phyloP scores from a whole-genome alignment of 2,797 vertebrate species.

The Siniperca obscura region DNA sequence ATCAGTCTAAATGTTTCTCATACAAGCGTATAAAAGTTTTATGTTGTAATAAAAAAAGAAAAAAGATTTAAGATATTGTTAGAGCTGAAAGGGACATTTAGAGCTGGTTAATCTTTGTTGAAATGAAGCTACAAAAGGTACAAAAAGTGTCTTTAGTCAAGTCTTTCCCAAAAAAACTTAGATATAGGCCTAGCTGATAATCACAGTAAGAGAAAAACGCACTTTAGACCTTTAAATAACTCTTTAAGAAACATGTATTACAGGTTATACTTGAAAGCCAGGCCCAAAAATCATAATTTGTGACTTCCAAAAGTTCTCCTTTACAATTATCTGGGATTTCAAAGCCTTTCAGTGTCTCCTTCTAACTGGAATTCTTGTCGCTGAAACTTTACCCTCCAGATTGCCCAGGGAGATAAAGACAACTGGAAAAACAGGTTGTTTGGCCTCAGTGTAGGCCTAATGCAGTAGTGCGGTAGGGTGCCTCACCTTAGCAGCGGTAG shows the following conservation, averaged over 20 bases:
- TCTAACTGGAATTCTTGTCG: slow-evolving; percentile 62
- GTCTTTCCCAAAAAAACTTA: slow-evolving; percentile 6
- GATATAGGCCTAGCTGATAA: background rate
- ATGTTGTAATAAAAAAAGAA: slow-evolving; percentile 39
- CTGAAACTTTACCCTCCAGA: slow-evolving; percentile 78
- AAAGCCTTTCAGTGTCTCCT: slow-evolving; percentile 66
- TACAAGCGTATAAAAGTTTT: slow-evolving; percentile 23
- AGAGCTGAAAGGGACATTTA: slow-evolving; percentile 23
- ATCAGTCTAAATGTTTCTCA: slow-evolving; percentile 36
- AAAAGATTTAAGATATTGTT: slow-evolving; percentile 24
- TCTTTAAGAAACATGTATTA: slow-evolving; percentile 22
- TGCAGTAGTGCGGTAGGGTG: slow-evolving; percentile 76
- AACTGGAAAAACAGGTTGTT: slow-evolving; percentile 88
- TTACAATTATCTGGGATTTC: slow-evolving; percentile 73
- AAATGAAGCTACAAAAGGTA: slow-evolving; percentile 1
- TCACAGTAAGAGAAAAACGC: slow-evolving; percentile 9
- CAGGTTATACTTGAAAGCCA: slow-evolving; percentile 27
- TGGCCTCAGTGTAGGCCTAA: slow-evolving; percentile 77
- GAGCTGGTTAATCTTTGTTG: slow-evolving; percentile 11
- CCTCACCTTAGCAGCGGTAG: slow-evolving; percentile 86
- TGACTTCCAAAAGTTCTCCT: slow-evolving; percentile 59
- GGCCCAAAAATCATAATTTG: slow-evolving; percentile 51
- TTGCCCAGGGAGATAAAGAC: slow-evolving; percentile 81
- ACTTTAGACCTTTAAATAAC: slow-evolving; percentile 24
- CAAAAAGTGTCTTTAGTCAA: slow-evolving; percentile 2